A percentile compares a stretch with the other conserved stretches of the same genome.
Evolutionary conservation across 2,888 invertebrate genomes (phyloP).

Genomic region (Ichneumon xanthorius): DNA sequence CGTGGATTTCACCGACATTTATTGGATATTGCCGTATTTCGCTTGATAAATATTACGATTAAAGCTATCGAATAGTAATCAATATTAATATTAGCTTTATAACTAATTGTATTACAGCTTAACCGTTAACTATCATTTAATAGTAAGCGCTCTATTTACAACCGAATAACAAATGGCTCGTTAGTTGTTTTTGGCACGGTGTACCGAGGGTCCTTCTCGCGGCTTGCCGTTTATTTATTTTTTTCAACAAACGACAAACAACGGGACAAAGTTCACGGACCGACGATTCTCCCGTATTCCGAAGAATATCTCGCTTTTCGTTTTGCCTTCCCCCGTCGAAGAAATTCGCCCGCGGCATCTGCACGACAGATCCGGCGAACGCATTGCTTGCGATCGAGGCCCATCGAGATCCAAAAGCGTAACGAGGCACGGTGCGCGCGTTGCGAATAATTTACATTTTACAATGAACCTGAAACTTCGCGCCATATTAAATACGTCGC

Average conservation of each 20-base stretch:
- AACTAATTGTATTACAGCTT: conserved; percentile 76
- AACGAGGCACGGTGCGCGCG: conserved; percentile 68
- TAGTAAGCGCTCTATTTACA: conserved; percentile 82
- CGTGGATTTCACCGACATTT: conserved; percentile 63
- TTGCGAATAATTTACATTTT: conserved; percentile 69
- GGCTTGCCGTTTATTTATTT: not conserved
- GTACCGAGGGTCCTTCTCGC: not conserved
- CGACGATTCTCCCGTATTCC: conserved; percentile 16
- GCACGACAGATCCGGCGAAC: not conserved
- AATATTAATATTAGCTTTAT: conserved; percentile 80
- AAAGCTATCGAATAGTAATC: conserved; percentile 79
- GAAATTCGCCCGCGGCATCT: conserved; percentile 3
- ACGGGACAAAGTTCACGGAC: conserved; percentile 6
- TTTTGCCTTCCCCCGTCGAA: conserved; percentile 3
- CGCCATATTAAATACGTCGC: conserved; percentile 29
- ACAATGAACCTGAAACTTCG: conserved; percentile 47
- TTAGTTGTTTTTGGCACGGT: conserved; percentile 44
- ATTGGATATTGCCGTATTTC: conserved; percentile 68
- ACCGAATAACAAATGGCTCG: conserved; percentile 80
- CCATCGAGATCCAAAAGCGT: conserved; percentile 65
- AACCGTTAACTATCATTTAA: conserved; percentile 66
- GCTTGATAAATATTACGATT: conserved; percentile 77
- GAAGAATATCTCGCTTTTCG: not conserved
- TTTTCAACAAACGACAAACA: not conserved
- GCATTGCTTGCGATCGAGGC: not conserved